These are phyloP conservation scores for Rapana venosa DNA, from an alignment of 2,888 invertebrate genomes.

Conservation along the genomic window DNA sequence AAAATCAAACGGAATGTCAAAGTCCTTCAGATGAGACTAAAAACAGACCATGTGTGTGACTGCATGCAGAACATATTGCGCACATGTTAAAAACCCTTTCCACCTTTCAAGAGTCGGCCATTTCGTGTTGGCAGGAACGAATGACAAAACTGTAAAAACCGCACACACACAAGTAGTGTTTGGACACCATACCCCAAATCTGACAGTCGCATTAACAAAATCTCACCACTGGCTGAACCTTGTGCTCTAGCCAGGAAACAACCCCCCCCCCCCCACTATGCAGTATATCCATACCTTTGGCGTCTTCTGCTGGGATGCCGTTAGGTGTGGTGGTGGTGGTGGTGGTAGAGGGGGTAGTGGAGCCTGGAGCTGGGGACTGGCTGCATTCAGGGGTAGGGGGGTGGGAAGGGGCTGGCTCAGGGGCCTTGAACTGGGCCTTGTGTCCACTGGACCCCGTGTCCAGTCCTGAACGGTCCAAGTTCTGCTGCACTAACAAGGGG, in stretches of 20 bases:
- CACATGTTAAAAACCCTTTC: too few species aligned
- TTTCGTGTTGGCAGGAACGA: too few species aligned
- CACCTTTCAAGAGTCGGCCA: too few species aligned
- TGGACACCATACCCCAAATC: too few species aligned
- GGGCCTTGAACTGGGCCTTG: constrained; percentile 56
- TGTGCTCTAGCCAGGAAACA: neutral
- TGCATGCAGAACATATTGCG: too few species aligned
- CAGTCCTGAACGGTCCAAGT: constrained; percentile 83
- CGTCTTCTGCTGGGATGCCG: constrained; percentile 40
- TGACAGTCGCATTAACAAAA: too few species aligned
- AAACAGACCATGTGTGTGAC: too few species aligned
- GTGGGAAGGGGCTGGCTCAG: constrained; percentile 54
- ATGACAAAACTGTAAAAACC: too few species aligned
- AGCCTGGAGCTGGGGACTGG: constrained; percentile 36
- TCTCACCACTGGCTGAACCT: neutral
- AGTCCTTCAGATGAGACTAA: too few species aligned
- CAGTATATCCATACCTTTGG: constrained; percentile 45
- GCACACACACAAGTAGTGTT: too few species aligned
- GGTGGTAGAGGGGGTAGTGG: neutral
- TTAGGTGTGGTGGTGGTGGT: neutral
- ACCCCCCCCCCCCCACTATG: neutral
- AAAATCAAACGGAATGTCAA: too few species aligned
- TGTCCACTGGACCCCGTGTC: constrained; percentile 53
- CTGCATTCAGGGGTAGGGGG: constrained; percentile 58
- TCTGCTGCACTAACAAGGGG: constrained; percentile 87